A percentile compares a stretch with the other conserved stretches of the same genome.
These are phyloP conservation scores for Champsocephalus esox DNA, from an alignment of 2,797 vertebrate species.

Conservation along the genomic window DNA sequence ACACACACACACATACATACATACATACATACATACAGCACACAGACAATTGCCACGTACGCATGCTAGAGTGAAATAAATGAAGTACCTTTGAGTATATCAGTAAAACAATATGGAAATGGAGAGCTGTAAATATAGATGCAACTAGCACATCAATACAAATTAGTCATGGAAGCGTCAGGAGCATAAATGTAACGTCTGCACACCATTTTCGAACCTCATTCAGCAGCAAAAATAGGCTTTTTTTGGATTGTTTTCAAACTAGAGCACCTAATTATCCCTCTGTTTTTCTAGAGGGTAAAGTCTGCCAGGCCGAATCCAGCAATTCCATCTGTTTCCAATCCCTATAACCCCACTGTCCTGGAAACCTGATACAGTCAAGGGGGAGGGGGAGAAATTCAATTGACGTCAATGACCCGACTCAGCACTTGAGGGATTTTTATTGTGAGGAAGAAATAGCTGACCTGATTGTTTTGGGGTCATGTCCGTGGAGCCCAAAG, in stretches of 20 bases:
- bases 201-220: conserved; percentile 62
- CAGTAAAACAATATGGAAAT: conserved; percentile 66
- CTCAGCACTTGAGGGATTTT: conserved; percentile 62
- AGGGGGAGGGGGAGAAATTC: conserved; percentile 15
- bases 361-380: conserved; percentile 62
- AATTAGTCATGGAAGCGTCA: conserved; percentile 30
- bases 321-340: conserved; percentile 46
- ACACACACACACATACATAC: conserved; percentile 1
- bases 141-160: conserved; percentile 14
- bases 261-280: conserved; percentile 26
- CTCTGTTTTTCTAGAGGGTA: not conserved
- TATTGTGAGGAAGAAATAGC: conserved; percentile 65
- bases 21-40: conserved; percentile 30
- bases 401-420: conserved; percentile 78
- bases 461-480: conserved; percentile 78
- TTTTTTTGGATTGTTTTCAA: conserved; percentile 24
- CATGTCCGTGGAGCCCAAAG: conserved; percentile 43
- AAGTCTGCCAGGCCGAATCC: conserved; percentile 41
- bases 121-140: conserved; percentile 32
- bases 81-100: conserved; percentile 80
- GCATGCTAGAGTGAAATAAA: conserved; percentile 62
- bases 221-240: not conserved
- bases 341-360: conserved; percentile 55
- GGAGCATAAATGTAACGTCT: conserved; percentile 34
- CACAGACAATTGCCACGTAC: conserved; percentile 60